Evolutionary conservation across 2,113 vertebrate genomes (phyloP).

Genomic region (Sebastes fasciatus): DNA sequence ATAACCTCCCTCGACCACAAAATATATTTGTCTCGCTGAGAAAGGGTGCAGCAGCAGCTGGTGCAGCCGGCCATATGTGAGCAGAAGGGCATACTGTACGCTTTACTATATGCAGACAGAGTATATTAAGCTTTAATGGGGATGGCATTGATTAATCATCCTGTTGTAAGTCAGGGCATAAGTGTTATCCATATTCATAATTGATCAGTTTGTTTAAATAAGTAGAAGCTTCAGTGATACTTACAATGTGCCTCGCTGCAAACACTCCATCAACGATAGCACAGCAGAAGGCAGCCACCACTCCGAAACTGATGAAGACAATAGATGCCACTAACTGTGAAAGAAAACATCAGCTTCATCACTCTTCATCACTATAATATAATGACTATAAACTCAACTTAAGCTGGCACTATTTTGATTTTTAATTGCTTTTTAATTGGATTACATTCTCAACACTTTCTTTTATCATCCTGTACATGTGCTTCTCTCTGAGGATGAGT

Average conservation of each 20-base stretch:
- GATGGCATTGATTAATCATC: slow-evolving; percentile 31
- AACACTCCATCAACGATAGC: slow-evolving; percentile 98
- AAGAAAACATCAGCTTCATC: slow-evolving; percentile 33
- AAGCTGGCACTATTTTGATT: background rate
- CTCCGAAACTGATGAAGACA: slow-evolving; percentile 99
- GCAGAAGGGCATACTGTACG: background rate
- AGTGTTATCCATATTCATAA: slow-evolving; percentile 22
- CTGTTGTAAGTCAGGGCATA: background rate
- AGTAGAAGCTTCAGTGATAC: slow-evolving; percentile 71
- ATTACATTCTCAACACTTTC: background rate
- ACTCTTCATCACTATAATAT: background rate
- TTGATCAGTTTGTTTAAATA: slow-evolving; percentile 25
- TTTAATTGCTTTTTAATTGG: slow-evolving; percentile 6
- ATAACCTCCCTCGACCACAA: slow-evolving; percentile 17
- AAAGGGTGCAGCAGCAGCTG: slow-evolving; percentile 33
- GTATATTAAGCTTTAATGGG: slow-evolving; percentile 24
- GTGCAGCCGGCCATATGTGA: slow-evolving; percentile 3
- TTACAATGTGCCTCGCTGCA: slow-evolving; percentile 97
- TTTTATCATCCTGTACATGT: background rate
- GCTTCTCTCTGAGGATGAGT: background rate
- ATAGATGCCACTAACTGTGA: slow-evolving; percentile 96
- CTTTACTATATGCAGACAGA: slow-evolving; percentile 10
- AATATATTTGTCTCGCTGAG: slow-evolving; percentile 27
- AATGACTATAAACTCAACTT: background rate
- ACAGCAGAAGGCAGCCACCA: slow-evolving; percentile 98